A percentile compares a stretch with the other conserved stretches of the same genome.
Conservation (phyloP, 2,797 vertebrate species). For the Hippocampus kuda region DNA sequence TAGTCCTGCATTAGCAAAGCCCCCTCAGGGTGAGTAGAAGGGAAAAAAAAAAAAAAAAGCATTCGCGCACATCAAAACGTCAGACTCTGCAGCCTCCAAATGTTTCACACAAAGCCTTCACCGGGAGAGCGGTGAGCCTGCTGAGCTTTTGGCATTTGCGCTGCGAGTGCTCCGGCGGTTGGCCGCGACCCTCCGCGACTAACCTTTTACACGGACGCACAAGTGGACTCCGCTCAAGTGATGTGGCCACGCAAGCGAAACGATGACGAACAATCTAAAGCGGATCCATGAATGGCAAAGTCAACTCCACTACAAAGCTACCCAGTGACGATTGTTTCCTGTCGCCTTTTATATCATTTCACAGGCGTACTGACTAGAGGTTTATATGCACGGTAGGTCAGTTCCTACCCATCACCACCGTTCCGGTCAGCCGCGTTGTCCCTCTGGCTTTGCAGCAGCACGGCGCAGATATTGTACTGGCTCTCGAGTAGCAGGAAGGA, state of each 20-base stretch:
- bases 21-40: neutral
- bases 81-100: neutral
- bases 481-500: conserved; percentile 82
- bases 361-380: neutral
- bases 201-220: neutral
- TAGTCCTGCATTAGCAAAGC: neutral
- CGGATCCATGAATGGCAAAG: no score
- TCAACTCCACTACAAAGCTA: neutral
- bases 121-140: neutral
- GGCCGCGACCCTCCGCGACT: neutral
- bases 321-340: neutral
- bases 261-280: no score
- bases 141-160: conserved; percentile 7
- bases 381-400: neutral
- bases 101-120: neutral
- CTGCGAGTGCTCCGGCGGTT: neutral
- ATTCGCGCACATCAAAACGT: neutral
- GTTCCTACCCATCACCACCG: conserved; percentile 59
- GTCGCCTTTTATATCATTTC: neutral
- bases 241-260: no score
- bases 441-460: conserved; percentile 77
- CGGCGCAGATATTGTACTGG: conserved; percentile 79
- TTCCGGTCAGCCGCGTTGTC: conserved; percentile 69
- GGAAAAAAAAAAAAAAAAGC: neutral
- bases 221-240: neutral